Evolutionary conservation across 2,888 invertebrate species (phyloP).

Genomic region (Perizoma flavofasciatum): DNA sequence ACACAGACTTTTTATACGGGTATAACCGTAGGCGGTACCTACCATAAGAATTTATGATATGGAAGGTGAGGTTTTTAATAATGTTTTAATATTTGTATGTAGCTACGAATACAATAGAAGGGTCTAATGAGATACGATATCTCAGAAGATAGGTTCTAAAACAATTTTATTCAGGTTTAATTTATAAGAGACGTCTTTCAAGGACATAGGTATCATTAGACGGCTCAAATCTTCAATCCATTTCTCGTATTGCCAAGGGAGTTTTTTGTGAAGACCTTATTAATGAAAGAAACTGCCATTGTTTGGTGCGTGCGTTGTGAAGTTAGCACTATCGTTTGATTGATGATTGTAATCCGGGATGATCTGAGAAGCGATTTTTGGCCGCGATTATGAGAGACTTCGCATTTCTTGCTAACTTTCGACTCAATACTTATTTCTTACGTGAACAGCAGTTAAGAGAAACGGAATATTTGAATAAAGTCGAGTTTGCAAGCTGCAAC

Average conservation of each 20-base stretch:
- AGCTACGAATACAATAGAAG: too few relatives aligned
- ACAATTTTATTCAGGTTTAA: slow-evolving; percentile 8
- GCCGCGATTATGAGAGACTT: slow-evolving; percentile 1
- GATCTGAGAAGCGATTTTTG: slow-evolving; percentile 10
- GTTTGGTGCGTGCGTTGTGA: slow-evolving; percentile 45
- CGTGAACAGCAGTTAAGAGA: too few relatives aligned
- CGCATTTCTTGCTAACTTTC: background rate
- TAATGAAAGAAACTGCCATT: slow-evolving; percentile 58
- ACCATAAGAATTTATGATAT: too few relatives aligned
- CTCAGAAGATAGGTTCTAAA: too few relatives aligned
- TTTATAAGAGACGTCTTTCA: slow-evolving; percentile 14
- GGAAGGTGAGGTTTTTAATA: too few relatives aligned
- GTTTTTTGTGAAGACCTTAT: slow-evolving; percentile 36
- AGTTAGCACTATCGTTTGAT: slow-evolving; percentile 56
- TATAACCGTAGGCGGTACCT: too few relatives aligned
- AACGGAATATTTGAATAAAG: too few relatives aligned
- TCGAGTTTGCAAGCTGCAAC: too few relatives aligned
- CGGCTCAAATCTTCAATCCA: slow-evolving; percentile 21
- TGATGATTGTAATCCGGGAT: slow-evolving; percentile 47
- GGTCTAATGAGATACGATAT: too few relatives aligned
- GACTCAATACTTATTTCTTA: background rate
- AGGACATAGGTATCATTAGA: slow-evolving; percentile 11
- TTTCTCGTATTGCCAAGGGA: slow-evolving; percentile 30
- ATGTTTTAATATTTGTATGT: too few relatives aligned
- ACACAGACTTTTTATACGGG: too few relatives aligned